Evolutionary conservation across 1,140 invertebrate genomes (phyloP), one percentile per base, ranked within the genome.

Genomic region (Meloidogyne floridensis): DNA sequence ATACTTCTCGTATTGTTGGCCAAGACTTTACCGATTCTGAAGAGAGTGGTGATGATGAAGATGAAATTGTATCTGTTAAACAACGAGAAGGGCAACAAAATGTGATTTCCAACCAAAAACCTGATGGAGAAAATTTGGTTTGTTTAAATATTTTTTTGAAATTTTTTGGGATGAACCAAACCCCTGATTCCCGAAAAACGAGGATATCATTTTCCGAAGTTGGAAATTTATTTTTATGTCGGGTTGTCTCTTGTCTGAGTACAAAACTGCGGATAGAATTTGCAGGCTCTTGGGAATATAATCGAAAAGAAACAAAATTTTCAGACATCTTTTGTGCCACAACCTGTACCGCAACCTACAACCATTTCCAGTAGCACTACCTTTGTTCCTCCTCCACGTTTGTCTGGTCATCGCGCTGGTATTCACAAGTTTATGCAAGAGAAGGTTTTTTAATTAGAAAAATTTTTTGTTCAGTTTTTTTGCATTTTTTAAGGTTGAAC

Each of bases 21-120:
- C 15, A n/a, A 65, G 59, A 65, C 10, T 65, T 65, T 65, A 65
- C 59, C n/a, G 59, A 65, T 65, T 65, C 59, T 74, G 72, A 74
- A 20, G 8, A 8, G 1, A 6, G 43, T 74, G 72, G 18, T n/a
- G 72, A 51, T 18, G 72, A 54, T 7, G 53, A 74, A 0, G 53
- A 18, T n/a, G 72, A 32, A 54, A 15, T 7, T n/a, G n/a, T n/a
- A 7, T n/a, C 11, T 15, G 15, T 13, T 15, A 59, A 15, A 15
- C 13, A 59, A 59, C 56, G 15, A n/a, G 13, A 5, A 59, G 11
- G 15, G 0, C 3, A 15, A 59, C 59, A 15, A 7, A 6, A n/a
- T 65, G 59, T n/a, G n/a, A n/a, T 65, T 2, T 4, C 59, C 7
- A 47, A 32, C 20, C 18, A 20, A 74, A 3, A 6, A 32, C 0